Conservation (phyloP, 2,888 invertebrate species). For the Pristionchus mayeri region DNA sequence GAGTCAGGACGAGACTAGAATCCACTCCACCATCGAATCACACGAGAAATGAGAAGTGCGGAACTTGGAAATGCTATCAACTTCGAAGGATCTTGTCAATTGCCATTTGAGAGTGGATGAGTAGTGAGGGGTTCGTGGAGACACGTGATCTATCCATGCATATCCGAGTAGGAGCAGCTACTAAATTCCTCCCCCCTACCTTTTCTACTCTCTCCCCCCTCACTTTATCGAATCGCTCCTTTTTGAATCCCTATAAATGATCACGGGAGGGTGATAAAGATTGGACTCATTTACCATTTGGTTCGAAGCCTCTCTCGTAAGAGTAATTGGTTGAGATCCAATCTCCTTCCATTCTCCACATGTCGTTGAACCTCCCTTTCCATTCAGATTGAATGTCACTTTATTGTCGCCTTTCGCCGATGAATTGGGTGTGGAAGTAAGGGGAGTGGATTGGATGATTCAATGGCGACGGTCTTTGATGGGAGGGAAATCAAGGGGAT, state of each 20-base stretch:
- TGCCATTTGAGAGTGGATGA: no score
- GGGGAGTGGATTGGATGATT: neutral
- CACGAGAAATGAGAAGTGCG: no score
- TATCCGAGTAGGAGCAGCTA: neutral
- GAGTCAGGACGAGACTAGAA: conserved; percentile 30
- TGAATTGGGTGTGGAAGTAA: neutral
- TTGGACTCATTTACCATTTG: no score
- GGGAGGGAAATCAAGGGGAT: neutral
- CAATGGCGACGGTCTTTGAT: neutral
- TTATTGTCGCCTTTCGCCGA: conserved; percentile 25
- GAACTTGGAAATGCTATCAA: no score
- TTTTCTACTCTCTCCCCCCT: neutral
- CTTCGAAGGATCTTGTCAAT: no score
- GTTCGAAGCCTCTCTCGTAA: no score
- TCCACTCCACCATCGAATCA: neutral
- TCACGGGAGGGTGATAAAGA: no score
- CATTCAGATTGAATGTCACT: conserved; percentile 15
- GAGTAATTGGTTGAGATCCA: no score
- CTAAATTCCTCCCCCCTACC: conserved; percentile 1
- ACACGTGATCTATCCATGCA: conserved; percentile 30
- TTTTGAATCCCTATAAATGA: no score
- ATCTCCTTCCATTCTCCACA: neutral
- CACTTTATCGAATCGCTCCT: neutral
- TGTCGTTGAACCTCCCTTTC: no score
- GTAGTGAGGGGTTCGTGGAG: no score